phyloP scores from a whole-genome alignment of 2,888 invertebrate species.

The Axea sp. region DNA sequence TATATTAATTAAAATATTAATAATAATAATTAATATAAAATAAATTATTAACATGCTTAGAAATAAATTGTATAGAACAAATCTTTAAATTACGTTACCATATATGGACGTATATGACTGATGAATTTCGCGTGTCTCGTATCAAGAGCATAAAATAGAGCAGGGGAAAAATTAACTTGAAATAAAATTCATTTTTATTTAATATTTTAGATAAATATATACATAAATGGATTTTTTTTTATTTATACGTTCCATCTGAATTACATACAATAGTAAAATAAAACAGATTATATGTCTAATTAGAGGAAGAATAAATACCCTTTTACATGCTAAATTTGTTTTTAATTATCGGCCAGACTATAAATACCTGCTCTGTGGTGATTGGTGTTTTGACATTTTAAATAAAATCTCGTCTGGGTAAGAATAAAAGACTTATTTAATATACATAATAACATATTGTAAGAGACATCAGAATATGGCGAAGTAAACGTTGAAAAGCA shows the following conservation, averaged over 20 bases:
- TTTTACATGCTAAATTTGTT: slow-evolving; percentile 3
- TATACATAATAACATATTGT: slow-evolving; percentile 42
- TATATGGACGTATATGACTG: too few species aligned
- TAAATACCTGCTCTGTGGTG: slow-evolving; percentile 14
- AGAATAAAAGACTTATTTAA: slow-evolving; percentile 31
- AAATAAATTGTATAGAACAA: too few species aligned
- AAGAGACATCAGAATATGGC: slow-evolving; percentile 21
- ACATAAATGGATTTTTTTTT: slow-evolving; percentile 6
- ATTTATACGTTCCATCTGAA: slow-evolving; percentile 21
- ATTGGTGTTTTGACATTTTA: not conserved
- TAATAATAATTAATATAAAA: too few species aligned
- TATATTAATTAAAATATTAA: too few species aligned
- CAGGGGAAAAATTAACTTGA: too few species aligned
- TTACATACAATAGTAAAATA: slow-evolving; percentile 27
- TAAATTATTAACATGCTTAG: too few species aligned
- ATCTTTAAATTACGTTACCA: too few species aligned
- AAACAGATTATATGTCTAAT: slow-evolving; percentile 31
- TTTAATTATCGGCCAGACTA: slow-evolving; percentile 16
- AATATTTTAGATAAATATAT: slow-evolving; percentile 5
- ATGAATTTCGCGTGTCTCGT: too few species aligned
- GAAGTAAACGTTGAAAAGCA: slow-evolving; percentile 26
- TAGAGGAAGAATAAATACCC: slow-evolving; percentile 9
- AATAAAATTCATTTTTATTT: slow-evolving; percentile 8
- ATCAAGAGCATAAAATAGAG: too few species aligned
- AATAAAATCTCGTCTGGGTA: slow-evolving; percentile 2